Percentiles rank a stretch among this genome's conserved stretches.
phyloP scores from a whole-genome alignment of 2,888 invertebrate genomes.

The Thymelicus sylvestris region DNA sequence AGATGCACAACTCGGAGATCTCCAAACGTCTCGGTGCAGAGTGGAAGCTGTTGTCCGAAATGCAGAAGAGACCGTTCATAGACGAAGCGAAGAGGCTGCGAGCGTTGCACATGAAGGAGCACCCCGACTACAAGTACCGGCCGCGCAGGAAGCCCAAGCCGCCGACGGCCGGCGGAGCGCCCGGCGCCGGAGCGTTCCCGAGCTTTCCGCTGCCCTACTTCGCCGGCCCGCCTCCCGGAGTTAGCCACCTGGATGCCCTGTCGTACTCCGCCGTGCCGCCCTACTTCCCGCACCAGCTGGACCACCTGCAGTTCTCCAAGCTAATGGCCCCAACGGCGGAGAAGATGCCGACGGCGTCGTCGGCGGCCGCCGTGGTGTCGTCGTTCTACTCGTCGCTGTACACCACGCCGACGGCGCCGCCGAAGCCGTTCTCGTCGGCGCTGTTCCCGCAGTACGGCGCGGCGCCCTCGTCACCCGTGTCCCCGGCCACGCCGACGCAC shows the following conservation, averaged over 20 bases:
- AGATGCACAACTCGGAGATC: conserved; percentile 96
- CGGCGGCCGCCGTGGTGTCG: conserved; percentile 86
- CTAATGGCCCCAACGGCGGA: conserved; percentile 81
- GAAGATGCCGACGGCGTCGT: conserved; percentile 76
- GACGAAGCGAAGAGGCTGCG: conserved; percentile 97
- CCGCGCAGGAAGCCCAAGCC: conserved; percentile 94
- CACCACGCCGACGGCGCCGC: conserved; percentile 80
- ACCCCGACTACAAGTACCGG: conserved; percentile 96
- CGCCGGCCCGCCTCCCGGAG: conserved; percentile 84
- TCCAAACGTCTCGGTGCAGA: conserved; percentile 96
- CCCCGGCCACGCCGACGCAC: conserved; percentile 74
- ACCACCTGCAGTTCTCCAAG: conserved; percentile 86
- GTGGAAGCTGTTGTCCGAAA: conserved; percentile 95
- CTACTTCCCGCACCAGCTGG: conserved; percentile 91
- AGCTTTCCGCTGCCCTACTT: conserved; percentile 88
- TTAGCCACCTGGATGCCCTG: conserved; percentile 85
- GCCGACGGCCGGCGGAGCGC: conserved; percentile 81
- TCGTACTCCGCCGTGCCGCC: conserved; percentile 88
- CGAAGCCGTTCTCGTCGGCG: conserved; percentile 81
- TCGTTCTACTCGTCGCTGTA: conserved; percentile 89
- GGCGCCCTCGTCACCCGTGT: conserved; percentile 75
- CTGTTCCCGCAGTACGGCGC: conserved; percentile 82
- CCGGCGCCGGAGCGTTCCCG: conserved; percentile 84
- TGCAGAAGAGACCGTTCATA: conserved; percentile 96
- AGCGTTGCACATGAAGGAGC: conserved; percentile 95